Evolutionary conservation across 2,888 invertebrate genomes (phyloP).

Genomic region (Leptopilina drosophilae): DNA sequence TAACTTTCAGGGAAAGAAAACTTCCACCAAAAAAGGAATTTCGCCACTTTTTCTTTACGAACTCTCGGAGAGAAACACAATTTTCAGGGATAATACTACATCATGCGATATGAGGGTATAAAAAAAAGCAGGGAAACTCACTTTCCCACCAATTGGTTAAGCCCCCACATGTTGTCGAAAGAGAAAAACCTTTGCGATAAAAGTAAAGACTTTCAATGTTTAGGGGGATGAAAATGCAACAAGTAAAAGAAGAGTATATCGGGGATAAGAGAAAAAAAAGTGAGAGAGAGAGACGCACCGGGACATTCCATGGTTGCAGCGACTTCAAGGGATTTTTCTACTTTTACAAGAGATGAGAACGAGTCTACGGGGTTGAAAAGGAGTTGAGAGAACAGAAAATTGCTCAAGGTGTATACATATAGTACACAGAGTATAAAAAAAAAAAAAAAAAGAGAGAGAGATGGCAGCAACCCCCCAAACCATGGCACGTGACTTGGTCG

Average conservation of each 20-base stretch:
- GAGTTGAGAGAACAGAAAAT: not conserved
- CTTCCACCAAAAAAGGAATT: no score
- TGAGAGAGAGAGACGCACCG: not conserved
- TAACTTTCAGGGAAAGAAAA: no score
- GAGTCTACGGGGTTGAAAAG: not conserved
- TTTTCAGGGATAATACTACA: not conserved
- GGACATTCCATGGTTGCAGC: not conserved
- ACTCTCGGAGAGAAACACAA: not conserved
- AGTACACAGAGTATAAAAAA: no score
- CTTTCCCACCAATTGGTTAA: constrained; percentile 6
- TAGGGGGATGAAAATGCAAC: constrained; percentile 20
- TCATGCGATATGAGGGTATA: constrained; percentile 4
- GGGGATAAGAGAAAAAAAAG: not conserved
- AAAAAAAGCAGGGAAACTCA: constrained; percentile 3
- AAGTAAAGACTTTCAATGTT: constrained; percentile 24
- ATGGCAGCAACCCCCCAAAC: not conserved
- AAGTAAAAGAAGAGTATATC: constrained; percentile 24
- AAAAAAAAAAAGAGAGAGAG: no score
- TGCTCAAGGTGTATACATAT: not conserved
- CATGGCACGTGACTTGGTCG: constrained; percentile 40
- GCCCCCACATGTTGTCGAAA: not conserved
- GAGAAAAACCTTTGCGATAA: constrained; percentile 10
- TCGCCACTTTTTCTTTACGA: not conserved
- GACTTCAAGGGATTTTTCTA: not conserved
- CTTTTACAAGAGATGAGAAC: not conserved